These are phyloP conservation scores for Xestia rhomboidea DNA, from an alignment of 2,888 invertebrate species.

Conservation along the genomic window DNA sequence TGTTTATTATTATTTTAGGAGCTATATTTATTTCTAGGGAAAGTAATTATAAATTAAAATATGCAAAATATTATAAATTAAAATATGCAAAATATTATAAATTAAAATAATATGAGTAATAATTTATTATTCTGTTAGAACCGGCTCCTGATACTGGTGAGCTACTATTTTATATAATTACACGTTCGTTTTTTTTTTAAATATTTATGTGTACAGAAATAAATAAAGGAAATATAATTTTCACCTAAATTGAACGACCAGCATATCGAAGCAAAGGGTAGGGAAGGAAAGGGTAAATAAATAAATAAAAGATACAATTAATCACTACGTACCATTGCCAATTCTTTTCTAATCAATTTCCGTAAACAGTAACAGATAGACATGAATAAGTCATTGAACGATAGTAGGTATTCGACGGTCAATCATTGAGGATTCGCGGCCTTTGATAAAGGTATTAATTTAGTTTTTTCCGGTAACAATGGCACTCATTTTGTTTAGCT, in stretches of 20 bases:
- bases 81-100: too few relatives aligned
- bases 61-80: too few relatives aligned
- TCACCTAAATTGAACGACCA: neutral
- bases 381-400: constrained; percentile 38
- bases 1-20: too few relatives aligned
- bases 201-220: too few relatives aligned
- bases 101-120: too few relatives aligned
- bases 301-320: neutral
- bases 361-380: neutral
- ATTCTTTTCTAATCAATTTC: constrained; percentile 22
- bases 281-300: too few relatives aligned
- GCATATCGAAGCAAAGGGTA: neutral
- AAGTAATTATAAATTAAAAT: neutral
- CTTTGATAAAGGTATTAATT: constrained; percentile 40
- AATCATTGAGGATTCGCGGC: constrained; percentile 40
- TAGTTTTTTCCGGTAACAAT: constrained; percentile 25
- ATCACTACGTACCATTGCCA: neutral
- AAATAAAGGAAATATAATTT: too few relatives aligned
- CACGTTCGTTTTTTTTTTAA: too few relatives aligned
- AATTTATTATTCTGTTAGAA: too few relatives aligned
- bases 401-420: constrained; percentile 32
- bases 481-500: neutral
- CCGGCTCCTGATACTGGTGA: too few relatives aligned
- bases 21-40: neutral
- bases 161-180: too few relatives aligned